Conservation (phyloP, 2,113 vertebrate genomes). For the Ancistrus triradiatus region DNA sequence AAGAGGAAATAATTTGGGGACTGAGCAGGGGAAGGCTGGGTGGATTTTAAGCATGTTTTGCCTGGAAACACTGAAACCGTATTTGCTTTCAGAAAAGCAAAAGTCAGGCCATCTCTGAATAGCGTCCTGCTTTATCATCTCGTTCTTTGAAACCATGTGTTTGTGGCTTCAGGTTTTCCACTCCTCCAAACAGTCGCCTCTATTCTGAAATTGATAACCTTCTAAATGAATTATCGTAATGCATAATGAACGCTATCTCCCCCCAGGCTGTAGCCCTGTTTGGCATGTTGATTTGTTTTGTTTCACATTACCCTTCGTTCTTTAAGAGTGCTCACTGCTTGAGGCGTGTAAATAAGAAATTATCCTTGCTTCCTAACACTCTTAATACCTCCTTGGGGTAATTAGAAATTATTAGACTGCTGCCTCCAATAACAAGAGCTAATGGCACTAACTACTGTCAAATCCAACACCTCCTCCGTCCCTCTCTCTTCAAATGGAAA, state of each 20-base stretch:
- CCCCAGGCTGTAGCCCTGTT: slow-evolving; percentile 67
- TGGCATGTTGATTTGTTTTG: slow-evolving; percentile 75
- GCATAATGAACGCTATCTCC: slow-evolving; percentile 74
- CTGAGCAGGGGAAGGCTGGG: slow-evolving; percentile 23
- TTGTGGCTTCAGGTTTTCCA: slow-evolving; percentile 36
- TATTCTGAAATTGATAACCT: slow-evolving; percentile 76
- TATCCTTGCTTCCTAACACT: slow-evolving; percentile 79
- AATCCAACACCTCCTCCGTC: slow-evolving; percentile 59
- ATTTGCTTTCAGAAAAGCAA: slow-evolving; percentile 60
- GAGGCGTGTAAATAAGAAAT: slow-evolving; percentile 78
- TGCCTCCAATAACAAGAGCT: slow-evolving; percentile 72
- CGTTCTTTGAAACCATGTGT: slow-evolving; percentile 45
- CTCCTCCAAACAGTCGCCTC: slow-evolving; percentile 65
- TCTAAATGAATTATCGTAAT: slow-evolving; percentile 76
- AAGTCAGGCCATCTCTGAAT: slow-evolving; percentile 53
- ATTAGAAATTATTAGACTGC: slow-evolving; percentile 75
- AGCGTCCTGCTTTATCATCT: slow-evolving; percentile 58
- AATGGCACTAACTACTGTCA: slow-evolving; percentile 64
- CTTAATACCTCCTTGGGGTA: slow-evolving; percentile 77
- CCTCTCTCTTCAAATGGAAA: slow-evolving; percentile 47
- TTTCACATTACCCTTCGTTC: slow-evolving; percentile 68
- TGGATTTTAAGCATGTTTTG: slow-evolving; percentile 60
- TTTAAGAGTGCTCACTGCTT: slow-evolving; percentile 70
- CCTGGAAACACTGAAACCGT: slow-evolving; percentile 63
- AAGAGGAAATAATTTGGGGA: slow-evolving; percentile 22